phyloP scores from a whole-genome alignment of 2,888 invertebrate species.

The Brachyopa scutellaris region DNA sequence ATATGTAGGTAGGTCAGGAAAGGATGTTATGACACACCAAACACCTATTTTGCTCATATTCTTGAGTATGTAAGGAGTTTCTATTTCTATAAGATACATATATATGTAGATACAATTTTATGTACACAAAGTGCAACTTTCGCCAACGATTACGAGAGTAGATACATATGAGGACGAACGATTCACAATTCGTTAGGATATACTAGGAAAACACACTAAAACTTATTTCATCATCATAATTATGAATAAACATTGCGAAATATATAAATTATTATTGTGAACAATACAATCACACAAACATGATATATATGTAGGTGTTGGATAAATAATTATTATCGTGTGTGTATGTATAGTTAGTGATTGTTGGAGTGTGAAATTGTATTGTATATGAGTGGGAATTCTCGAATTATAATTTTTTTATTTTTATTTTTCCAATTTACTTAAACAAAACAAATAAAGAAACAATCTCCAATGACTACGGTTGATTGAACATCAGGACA shows the following conservation, averaged over 20 bases:
- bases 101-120: too few relatives aligned
- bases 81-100: too few relatives aligned
- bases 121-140: background rate
- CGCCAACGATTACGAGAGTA: background rate
- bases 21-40: background rate
- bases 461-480: too few relatives aligned
- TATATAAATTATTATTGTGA: background rate
- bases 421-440: too few relatives aligned
- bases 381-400: background rate
- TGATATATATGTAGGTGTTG: conserved; percentile 59
- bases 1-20: background rate
- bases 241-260: conserved; percentile 2
- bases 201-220: conserved; percentile 70
- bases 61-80: too few relatives aligned
- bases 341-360: conserved; percentile 1
- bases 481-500: too few relatives aligned
- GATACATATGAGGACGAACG: conserved; percentile 3
- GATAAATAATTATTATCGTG: conserved; percentile 26
- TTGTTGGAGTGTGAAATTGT: background rate
- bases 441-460: too few relatives aligned
- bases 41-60: too few relatives aligned
- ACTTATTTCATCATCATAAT: conserved; percentile 3
- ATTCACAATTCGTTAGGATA: conserved; percentile 50
- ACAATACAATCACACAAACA: conserved; percentile 29
- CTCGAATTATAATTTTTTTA: background rate